Conservation (phyloP, 2,888 invertebrate species). For the Lymantria monacha region DNA sequence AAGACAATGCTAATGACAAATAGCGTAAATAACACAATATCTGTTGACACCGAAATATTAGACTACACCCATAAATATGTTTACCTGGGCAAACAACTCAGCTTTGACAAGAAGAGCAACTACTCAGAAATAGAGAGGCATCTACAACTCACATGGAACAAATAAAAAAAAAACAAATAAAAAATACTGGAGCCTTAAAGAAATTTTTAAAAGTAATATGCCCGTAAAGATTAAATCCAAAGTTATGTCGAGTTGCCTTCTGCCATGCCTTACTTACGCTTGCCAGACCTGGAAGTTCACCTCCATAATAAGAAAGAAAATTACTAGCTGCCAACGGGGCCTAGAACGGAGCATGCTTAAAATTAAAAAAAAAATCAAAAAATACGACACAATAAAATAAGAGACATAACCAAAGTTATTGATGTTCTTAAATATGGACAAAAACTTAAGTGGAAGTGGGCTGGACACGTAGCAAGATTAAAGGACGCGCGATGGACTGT, state of each 20-base stretch:
- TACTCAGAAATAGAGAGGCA: no score
- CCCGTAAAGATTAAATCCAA: slow-evolving; percentile 1
- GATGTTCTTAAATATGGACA: no score
- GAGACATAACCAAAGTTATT: no score
- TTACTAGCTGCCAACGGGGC: background rate
- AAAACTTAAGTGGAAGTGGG: no score
- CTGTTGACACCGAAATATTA: slow-evolving; percentile 8
- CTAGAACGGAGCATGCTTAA: slow-evolving; percentile 1
- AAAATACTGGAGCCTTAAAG: slow-evolving; percentile 18
- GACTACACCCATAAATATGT: slow-evolving; percentile 10
- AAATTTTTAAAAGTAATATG: slow-evolving; percentile 19
- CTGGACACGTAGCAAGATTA: no score
- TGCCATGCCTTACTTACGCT: slow-evolving; percentile 6
- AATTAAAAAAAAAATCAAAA: background rate
- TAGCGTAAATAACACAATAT: slow-evolving; percentile 8
- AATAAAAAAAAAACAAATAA: background rate
- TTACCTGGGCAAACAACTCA: slow-evolving; percentile 19
- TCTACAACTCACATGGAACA: slow-evolving; percentile 20
- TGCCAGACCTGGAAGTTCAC: slow-evolving; percentile 5
- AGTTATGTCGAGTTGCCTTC: background rate
- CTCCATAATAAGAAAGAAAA: background rate
- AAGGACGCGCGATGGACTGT: no score
- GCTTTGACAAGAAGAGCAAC: slow-evolving; percentile 9
- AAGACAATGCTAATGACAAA: slow-evolving; percentile 12
- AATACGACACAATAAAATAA: background rate